Evolutionary conservation across 1,140 invertebrate genomes (phyloP).

Genomic region (Drosophila jambulina): DNA sequence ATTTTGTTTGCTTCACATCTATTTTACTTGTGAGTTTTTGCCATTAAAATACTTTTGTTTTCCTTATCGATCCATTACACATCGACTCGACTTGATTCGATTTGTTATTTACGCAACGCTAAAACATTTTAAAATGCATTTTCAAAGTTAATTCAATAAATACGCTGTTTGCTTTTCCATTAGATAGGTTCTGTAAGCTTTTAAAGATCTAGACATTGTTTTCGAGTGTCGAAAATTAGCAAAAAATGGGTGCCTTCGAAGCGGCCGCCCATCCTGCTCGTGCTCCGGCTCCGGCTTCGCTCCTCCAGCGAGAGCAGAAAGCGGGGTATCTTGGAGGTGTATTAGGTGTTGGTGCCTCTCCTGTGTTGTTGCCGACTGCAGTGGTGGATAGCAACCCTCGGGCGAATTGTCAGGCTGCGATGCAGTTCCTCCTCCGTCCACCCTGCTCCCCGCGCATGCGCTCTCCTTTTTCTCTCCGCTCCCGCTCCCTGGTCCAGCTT

Average conservation of each 20-base stretch:
- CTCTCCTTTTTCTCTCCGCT: slow-evolving; percentile 4
- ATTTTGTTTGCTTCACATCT: slow-evolving; percentile 59
- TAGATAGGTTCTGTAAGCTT: slow-evolving; percentile 66
- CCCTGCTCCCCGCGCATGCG: slow-evolving; percentile 16
- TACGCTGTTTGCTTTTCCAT: slow-evolving; percentile 55
- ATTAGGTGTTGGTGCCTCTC: slow-evolving; percentile 14
- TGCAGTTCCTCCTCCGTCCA: slow-evolving; percentile 33
- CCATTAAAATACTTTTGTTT: slow-evolving; percentile 69
- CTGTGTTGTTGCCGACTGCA: slow-evolving; percentile 30
- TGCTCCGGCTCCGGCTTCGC: slow-evolving; percentile 10
- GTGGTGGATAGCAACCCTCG: slow-evolving; percentile 63
- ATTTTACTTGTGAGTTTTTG: slow-evolving; percentile 51
- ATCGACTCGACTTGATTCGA: slow-evolving; percentile 30
- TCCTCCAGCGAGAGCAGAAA: slow-evolving; percentile 8
- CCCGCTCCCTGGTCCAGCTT: not conserved
- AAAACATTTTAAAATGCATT: slow-evolving; percentile 83
- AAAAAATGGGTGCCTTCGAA: slow-evolving; percentile 54
- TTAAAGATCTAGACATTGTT: slow-evolving; percentile 74
- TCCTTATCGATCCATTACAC: slow-evolving; percentile 38
- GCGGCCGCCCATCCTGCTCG: slow-evolving; percentile 11
- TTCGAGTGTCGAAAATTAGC: slow-evolving; percentile 72
- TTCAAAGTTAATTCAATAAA: slow-evolving; percentile 75
- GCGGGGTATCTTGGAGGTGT: slow-evolving; percentile 15
- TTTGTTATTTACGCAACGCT: slow-evolving; percentile 67
- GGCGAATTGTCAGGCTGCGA: slow-evolving; percentile 8